Percentiles rank a stretch among this genome's conserved stretches.
phyloP scores from a whole-genome alignment of 2,113 vertebrate species.

The Perca schrenkii region DNA sequence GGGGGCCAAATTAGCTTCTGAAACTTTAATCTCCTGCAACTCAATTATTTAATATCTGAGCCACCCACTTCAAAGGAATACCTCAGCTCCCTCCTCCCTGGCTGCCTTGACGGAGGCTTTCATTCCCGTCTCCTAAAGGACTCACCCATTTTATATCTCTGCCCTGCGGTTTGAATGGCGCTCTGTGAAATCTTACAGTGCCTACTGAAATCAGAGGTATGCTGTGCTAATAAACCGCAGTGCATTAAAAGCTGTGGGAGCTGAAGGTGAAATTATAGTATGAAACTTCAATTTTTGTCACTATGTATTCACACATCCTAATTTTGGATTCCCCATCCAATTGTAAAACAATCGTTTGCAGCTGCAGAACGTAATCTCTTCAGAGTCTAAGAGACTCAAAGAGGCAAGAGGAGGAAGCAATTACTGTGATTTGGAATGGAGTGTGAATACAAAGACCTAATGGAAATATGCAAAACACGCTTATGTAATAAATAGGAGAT shows the following conservation, averaged over 20 bases:
- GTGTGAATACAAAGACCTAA: constrained; percentile 40
- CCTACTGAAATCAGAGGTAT: constrained; percentile 63
- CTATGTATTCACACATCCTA: constrained; percentile 42
- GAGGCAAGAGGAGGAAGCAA: constrained; percentile 64
- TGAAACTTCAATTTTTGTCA: constrained; percentile 51
- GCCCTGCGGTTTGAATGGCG: constrained; percentile 65
- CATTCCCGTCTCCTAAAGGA: constrained; percentile 74
- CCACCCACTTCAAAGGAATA: constrained; percentile 80
- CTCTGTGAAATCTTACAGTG: constrained; percentile 67
- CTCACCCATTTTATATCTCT: constrained; percentile 71
- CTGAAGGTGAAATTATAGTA: constrained; percentile 50
- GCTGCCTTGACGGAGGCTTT: constrained; percentile 73
- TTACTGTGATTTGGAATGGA: constrained; percentile 64
- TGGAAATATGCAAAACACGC: constrained; percentile 65
- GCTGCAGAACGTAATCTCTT: constrained; percentile 61
- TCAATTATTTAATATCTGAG: constrained; percentile 86
- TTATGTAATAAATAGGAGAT: constrained; percentile 61
- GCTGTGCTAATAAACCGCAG: constrained; percentile 58
- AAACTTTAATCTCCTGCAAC: constrained; percentile 84
- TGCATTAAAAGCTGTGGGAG: constrained; percentile 45
- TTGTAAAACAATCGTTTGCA: constrained; percentile 59
- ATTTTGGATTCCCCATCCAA: constrained; percentile 56
- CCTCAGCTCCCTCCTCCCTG: constrained; percentile 62
- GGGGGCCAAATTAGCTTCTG: constrained; percentile 82
- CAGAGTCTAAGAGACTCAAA: constrained; percentile 58